A percentile compares a stretch with the other conserved stretches of the same genome.
Evolutionary conservation across 2,888 invertebrate species (phyloP).

Genomic region (Thereva unica): DNA sequence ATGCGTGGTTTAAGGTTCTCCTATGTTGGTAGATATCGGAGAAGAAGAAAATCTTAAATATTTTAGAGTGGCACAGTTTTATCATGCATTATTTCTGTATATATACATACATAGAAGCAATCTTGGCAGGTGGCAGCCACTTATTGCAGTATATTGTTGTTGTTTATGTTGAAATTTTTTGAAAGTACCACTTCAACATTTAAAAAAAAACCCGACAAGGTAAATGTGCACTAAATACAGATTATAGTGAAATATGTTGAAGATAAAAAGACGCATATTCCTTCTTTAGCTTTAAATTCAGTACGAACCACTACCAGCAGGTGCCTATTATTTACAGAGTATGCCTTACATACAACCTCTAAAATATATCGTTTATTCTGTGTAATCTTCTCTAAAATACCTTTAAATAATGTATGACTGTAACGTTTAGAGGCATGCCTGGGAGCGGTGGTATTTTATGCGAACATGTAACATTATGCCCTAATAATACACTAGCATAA

Average conservation of each 20-base stretch:
- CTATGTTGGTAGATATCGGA: too few relatives aligned
- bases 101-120: too few relatives aligned
- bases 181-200: too few relatives aligned
- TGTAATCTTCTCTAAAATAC: conserved; percentile 41
- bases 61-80: too few relatives aligned
- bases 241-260: conserved; percentile 26
- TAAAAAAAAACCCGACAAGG: conserved; percentile 3
- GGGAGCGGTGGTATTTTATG: conserved; percentile 37
- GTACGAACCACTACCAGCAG: conserved; percentile 8
- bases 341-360: conserved; percentile 26
- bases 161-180: too few relatives aligned
- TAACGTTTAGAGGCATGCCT: conserved; percentile 25
- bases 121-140: too few relatives aligned
- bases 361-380: conserved; percentile 39
- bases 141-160: too few relatives aligned
- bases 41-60: too few relatives aligned
- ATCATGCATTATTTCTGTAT: too few relatives aligned
- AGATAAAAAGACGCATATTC: conserved; percentile 26
- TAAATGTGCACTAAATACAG: conserved; percentile 31
- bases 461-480: conserved; percentile 38
- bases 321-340: conserved; percentile 15
- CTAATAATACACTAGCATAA: conserved; percentile 38
- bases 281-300: neutral
- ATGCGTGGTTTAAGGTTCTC: too few relatives aligned
- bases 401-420: conserved; percentile 38